These are phyloP conservation scores for Rhinichthys osculus DNA, from an alignment of 2,797 vertebrate species.

Conservation along the genomic window DNA sequence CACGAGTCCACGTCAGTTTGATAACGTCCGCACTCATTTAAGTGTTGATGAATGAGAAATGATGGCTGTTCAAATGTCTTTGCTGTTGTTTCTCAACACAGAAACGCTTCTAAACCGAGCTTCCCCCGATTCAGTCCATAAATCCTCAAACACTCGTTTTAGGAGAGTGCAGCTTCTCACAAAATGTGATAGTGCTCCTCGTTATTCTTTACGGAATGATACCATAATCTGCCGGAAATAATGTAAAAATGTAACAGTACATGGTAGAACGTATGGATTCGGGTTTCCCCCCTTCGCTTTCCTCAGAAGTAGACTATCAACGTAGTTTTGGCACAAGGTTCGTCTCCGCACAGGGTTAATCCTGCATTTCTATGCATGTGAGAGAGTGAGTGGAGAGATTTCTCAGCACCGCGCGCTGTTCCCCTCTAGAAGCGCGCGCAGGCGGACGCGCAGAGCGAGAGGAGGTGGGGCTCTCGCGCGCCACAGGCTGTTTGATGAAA, in stretches of 20 bases:
- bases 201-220: constrained; percentile 24
- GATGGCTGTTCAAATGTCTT: constrained; percentile 11
- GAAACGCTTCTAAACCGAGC: neutral
- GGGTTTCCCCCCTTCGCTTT: constrained; percentile 27
- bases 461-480: constrained; percentile 76
- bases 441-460: constrained; percentile 72
- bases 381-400: constrained; percentile 74
- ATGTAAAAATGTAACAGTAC: constrained; percentile 11
- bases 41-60: constrained; percentile 21
- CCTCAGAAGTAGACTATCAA: constrained; percentile 29
- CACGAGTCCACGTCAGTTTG: constrained; percentile 54
- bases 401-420: constrained; percentile 71
- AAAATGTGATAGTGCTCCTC: constrained; percentile 10
- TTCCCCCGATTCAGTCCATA: constrained; percentile 1
- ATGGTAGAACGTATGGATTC: neutral
- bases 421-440: constrained; percentile 67
- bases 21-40: constrained; percentile 22
- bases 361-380: constrained; percentile 70
- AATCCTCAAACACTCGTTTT: constrained; percentile 38
- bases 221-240: constrained; percentile 20
- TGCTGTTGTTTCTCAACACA: constrained; percentile 1
- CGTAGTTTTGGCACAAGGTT: constrained; percentile 37
- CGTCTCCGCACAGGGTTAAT: constrained; percentile 58
- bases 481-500: constrained; percentile 57
- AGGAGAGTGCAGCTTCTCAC: neutral